Evolutionary conservation across 64 coral and sea anemone genomes (phyloP), one percentile per base, ranked within the genome.

Genomic region (Actinia tenebrosa): DNA sequence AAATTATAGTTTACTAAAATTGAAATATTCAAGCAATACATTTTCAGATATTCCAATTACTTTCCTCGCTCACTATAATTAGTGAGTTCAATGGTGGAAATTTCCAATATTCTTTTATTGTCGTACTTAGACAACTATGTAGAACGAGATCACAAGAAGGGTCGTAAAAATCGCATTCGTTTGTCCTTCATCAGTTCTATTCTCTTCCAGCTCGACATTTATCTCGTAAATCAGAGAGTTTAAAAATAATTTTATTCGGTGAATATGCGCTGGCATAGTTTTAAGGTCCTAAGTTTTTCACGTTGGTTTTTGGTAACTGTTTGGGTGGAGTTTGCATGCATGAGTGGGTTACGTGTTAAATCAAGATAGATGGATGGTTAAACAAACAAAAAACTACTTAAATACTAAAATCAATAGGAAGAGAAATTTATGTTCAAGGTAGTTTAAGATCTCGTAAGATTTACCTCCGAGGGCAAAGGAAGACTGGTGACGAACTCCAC

Each of bases 1-100:
- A 81, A 81, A 81, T 81, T 81, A 81, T 81, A 81, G 79, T 81
- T 81, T 81, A 81, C 26, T 23, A 81, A 53, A 50, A 50, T 81
- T 81, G 22, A 81, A 81, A 81, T n/a, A 81, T 45, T 81, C 79
- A 81, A 81, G 22, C 43, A 81, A 81, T 52, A 81, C 79, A 81
- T 50, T 50, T 81, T 50, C 79, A 81, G 50, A 81, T 81, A 50
- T 50, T 81, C 50, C 43, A 50, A 81, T 81, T 81, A 53, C 45
- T 81, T 81, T 81, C 45, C 44, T 81, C 50, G 7, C 79, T 81
- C 50, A 16, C 79, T 45, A 44, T 47, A 20, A 81, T 50, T 15
- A 27, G 69, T 75, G 69, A 75, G 69, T 30, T 75, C 2, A 75
- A 75, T 42, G 42, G 69, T 30, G 69, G 69, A 75, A 75, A 42